Conservation (phyloP, 2,113 vertebrate genomes). For the Cygnus atratus region DNA sequence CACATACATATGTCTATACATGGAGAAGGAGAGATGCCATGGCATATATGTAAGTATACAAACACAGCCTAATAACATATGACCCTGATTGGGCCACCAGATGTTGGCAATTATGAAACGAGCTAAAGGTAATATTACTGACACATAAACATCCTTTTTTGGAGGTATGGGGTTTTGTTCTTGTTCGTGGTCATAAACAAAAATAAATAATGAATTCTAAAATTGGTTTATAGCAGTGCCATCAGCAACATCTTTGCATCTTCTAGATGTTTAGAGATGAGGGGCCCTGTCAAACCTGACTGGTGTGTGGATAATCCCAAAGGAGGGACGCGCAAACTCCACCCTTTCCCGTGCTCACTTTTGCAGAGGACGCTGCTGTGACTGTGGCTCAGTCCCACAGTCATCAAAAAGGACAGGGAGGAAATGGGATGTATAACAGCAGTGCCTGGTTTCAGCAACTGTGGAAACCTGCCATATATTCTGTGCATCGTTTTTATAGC, state of each 20-base stretch:
- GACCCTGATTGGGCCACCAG: background rate
- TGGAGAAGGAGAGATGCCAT: background rate
- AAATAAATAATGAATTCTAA: background rate
- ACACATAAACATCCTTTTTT: background rate
- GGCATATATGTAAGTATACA: background rate
- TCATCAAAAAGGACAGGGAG: background rate
- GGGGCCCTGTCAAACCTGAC: background rate
- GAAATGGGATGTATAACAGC: background rate
- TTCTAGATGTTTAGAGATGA: background rate
- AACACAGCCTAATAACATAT: background rate
- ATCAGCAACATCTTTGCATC: background rate
- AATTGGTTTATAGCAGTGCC: background rate
- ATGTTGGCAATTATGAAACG: background rate
- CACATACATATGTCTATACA: background rate
- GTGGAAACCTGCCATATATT: conserved; percentile 4
- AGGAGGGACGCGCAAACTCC: background rate
- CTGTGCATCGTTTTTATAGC: background rate
- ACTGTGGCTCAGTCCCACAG: rapidly evolving
- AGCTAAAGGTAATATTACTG: background rate
- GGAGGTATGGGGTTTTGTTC: background rate
- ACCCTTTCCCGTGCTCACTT: background rate
- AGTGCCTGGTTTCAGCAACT: background rate
- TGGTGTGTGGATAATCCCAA: background rate
- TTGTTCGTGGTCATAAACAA: background rate
- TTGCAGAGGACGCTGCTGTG: background rate